Conservation (phyloP, 2,797 vertebrate species). For the Mormyrops attenuatus region DNA sequence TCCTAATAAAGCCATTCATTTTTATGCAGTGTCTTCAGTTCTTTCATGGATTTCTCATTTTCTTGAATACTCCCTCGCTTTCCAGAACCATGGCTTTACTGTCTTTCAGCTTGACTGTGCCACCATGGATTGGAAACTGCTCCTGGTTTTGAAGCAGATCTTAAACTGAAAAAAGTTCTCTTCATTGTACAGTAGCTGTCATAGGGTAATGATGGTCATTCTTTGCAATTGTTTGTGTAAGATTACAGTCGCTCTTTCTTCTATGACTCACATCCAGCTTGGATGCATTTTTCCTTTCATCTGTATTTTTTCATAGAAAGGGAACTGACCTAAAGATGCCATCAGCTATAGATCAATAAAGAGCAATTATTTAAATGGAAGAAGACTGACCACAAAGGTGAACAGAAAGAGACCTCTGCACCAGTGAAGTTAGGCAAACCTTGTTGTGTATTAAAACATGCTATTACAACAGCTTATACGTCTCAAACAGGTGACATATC, state of each 20-base stretch:
- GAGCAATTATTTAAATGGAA: neutral
- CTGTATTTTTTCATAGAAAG: neutral
- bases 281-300: neutral
- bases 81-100: neutral
- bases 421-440: neutral
- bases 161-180: neutral
- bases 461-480: neutral
- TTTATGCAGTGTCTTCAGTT: conserved; percentile 18
- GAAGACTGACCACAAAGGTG: neutral
- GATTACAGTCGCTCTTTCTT: neutral
- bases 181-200: neutral
- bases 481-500: neutral
- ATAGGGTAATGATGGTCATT: neutral
- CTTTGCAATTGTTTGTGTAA: neutral
- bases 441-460: neutral
- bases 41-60: neutral
- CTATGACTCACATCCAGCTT: neutral
- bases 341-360: neutral
- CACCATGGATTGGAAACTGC: neutral
- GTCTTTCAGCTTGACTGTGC: neutral
- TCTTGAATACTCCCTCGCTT: neutral
- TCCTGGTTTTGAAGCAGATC: neutral
- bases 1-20: conserved; percentile 30
- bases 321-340: neutral
- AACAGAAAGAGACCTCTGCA: neutral